These are phyloP conservation scores for Enteromius viviparus DNA, from an alignment of 2,797 vertebrate genomes.

Conservation along the genomic window DNA sequence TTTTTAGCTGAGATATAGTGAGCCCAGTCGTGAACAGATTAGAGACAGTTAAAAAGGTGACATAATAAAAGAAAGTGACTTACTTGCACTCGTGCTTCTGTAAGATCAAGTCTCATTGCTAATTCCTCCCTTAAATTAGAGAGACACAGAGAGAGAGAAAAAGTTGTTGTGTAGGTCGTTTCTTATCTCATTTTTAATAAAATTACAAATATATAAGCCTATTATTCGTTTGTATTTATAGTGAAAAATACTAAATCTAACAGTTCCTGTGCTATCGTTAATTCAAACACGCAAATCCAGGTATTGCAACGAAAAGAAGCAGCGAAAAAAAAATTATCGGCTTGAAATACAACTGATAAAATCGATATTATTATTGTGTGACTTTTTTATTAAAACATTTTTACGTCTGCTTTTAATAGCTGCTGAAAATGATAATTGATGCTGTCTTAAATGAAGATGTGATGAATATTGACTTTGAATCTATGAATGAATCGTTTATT, in stretches of 20 bases:
- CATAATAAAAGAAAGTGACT: slow-evolving; percentile 59
- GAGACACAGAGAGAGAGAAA: not conserved
- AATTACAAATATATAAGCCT: not conserved
- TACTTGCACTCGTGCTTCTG: slow-evolving; percentile 88
- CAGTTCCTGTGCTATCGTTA: not conserved
- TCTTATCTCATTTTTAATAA: not conserved
- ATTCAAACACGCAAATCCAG: too few species aligned
- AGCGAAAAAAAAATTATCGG: not conserved
- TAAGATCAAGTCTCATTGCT: slow-evolving; percentile 86
- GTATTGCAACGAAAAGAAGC: not conserved
- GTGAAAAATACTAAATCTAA: not conserved
- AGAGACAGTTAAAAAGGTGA: not conserved
- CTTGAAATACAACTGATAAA: not conserved
- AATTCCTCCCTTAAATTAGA: slow-evolving; percentile 80
- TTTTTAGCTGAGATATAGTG: not conserved
- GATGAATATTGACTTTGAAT: not conserved
- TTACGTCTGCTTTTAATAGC: not conserved
- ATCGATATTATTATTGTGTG: not conserved
- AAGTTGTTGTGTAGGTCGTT: not conserved
- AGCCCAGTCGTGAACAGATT: not conserved
- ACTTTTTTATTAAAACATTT: not conserved
- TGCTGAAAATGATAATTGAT: not conserved
- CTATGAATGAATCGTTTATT: not conserved
- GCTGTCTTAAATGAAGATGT: not conserved
- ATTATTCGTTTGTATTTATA: not conserved